phyloP scores from a whole-genome alignment of 2,888 invertebrate genomes.

The Adela reaumurella region DNA sequence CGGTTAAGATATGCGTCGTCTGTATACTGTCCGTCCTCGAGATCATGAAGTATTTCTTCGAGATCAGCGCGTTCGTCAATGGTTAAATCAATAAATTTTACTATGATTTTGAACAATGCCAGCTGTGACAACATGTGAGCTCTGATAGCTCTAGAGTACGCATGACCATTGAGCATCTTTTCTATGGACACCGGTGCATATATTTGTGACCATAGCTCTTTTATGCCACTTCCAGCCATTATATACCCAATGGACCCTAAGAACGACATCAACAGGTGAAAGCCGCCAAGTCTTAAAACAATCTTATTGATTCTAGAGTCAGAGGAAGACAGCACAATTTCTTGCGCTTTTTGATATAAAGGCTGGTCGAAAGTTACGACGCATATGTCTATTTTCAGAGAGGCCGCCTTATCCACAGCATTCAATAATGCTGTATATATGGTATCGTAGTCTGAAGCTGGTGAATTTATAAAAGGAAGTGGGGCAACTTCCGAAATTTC shows the following conservation, averaged over 20 bases:
- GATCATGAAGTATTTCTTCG: too few species aligned
- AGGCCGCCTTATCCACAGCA: too few species aligned
- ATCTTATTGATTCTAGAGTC: constrained; percentile 3
- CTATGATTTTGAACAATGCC: constrained; percentile 4
- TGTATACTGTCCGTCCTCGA: too few species aligned
- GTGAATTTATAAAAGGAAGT: too few species aligned
- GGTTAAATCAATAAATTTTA: too few species aligned
- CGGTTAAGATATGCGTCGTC: too few species aligned
- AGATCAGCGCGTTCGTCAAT: too few species aligned
- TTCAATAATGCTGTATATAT: too few species aligned
- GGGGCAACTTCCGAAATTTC: too few species aligned
- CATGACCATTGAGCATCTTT: constrained; percentile 6
- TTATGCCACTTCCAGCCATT: constrained; percentile 9
- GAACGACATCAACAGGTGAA: constrained; percentile 7
- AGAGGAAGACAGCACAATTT: constrained; percentile 5
- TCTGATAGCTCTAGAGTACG: constrained; percentile 8
- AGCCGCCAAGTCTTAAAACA: constrained; percentile 6
- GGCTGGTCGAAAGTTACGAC: constrained; percentile 6
- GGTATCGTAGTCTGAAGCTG: too few species aligned
- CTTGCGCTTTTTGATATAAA: constrained; percentile 6
- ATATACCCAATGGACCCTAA: constrained; percentile 10
- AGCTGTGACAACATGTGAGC: constrained; percentile 8
- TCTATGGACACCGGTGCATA: constrained; percentile 5
- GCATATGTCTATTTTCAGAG: too few species aligned
- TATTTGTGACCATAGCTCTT: constrained; percentile 8